Base-by-base conservation (phyloP, 2,888 invertebrate genomes). In the Cataglyphis albicans region DNA sequence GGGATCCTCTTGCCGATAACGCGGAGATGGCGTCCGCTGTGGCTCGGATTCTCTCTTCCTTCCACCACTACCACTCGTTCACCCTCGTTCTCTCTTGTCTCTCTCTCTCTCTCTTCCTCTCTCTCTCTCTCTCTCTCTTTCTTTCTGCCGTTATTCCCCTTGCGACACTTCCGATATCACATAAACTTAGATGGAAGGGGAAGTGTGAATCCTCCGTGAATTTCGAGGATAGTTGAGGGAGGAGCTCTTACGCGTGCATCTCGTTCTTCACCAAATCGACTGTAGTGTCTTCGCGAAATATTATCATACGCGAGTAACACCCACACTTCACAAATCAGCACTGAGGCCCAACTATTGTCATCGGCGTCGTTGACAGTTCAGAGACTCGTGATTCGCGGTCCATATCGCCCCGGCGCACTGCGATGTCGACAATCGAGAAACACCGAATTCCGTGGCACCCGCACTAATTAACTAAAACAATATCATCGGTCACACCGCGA, bases 1-100 rank as follows among this genome's bases (percentile, higher is more conserved):
- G 95, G 94, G 95, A 93, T 94, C 94, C 94, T 94, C 94, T 94
- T 94, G 95, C 93, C 93, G 94, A 94, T 93, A 94, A 94, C 93
- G 93, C 93, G 93, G 94, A 93, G 92, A 95, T 95, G 95, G 95
- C 93, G 93, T 91, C 93, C 93, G 92, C 89, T 78, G 78, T 78
- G 91, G 90, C 91, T 87, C 88, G 82, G 90, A 83, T 87, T 87
- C 88, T 83, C 87, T 84, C 87, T 87, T 87, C 85, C 86, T 86
- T 84, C 84, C 81, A 87, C 81, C 81, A 76, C 89, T 81, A 85
- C 84, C 59, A 72, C 44, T n/a, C 18, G 48, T 80, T 78, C 86
- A 75, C 87, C 78, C 85, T 88, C 38, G 68, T 85, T 75, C 64
- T 87, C 82, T 75, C 61, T 75, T 83, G 63, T 68, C 73, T 59